Conservation (phyloP, 2,113 vertebrate species). For the Microtus pennsylvanicus region DNA sequence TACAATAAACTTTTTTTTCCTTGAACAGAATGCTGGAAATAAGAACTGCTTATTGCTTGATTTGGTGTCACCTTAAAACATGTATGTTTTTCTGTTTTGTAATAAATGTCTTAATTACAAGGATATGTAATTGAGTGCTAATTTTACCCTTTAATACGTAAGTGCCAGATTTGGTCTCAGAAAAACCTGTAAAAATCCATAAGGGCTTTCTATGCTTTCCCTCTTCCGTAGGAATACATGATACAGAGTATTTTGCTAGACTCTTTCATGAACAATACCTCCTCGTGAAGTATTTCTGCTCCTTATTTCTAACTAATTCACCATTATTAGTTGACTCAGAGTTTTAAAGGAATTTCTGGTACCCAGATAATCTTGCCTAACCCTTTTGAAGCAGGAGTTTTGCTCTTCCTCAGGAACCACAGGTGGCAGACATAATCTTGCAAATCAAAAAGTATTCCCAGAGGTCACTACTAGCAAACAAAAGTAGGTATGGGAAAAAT, state of each 20-base stretch:
- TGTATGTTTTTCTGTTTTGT: background rate
- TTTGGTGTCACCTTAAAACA: background rate
- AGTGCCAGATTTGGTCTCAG: conserved; percentile 10
- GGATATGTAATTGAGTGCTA: background rate
- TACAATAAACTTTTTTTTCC: background rate
- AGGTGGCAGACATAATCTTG: background rate
- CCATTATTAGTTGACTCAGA: background rate
- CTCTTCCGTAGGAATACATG: background rate
- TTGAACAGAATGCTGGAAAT: conserved; percentile 41
- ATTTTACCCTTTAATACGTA: conserved; percentile 53
- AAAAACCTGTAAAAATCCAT: background rate
- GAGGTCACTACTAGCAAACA: background rate
- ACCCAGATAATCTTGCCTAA: background rate
- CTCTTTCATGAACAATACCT: background rate
- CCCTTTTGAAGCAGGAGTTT: background rate
- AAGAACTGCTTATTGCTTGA: background rate
- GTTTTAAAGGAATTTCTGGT: background rate
- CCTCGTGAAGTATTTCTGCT: background rate
- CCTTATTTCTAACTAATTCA: background rate
- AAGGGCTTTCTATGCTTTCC: background rate
- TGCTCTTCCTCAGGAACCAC: background rate
- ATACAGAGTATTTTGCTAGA: background rate
- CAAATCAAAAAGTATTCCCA: conserved; percentile 5
- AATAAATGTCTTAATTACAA: conserved; percentile 41
- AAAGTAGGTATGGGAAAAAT: background rate